Conservation (phyloP, 2,797 vertebrate genomes). For the Pteronotus mesoamericanus region DNA sequence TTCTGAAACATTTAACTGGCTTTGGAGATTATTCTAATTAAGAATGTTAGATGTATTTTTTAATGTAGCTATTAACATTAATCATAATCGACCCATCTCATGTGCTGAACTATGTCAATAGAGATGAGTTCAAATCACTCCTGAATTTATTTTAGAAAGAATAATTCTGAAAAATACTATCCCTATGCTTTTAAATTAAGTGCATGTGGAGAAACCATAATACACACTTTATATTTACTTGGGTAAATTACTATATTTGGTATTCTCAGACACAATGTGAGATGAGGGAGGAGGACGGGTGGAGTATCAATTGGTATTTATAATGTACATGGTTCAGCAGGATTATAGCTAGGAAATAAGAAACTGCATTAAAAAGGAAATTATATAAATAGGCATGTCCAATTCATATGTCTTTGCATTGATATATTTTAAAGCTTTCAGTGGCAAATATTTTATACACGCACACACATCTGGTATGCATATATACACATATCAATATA, state of each 20-base stretch:
- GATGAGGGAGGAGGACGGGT: neutral
- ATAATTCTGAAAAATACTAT: constrained; percentile 64
- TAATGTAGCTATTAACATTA: constrained; percentile 88
- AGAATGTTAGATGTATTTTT: constrained; percentile 87
- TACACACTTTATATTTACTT: constrained; percentile 56
- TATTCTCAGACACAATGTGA: constrained; percentile 12
- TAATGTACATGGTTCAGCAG: constrained; percentile 30
- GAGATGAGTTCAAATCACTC: constrained; percentile 79
- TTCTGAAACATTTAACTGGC: constrained; percentile 95
- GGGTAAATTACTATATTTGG: constrained; percentile 69
- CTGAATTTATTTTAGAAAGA: constrained; percentile 74
- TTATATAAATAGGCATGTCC: constrained; percentile 62
- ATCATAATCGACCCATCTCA: constrained; percentile 85
- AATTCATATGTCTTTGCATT: constrained; percentile 68
- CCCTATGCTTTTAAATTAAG: constrained; percentile 75
- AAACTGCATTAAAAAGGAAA: constrained; percentile 76
- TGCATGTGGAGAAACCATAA: constrained; percentile 58
- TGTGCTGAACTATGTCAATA: constrained; percentile 82
- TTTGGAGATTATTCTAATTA: constrained; percentile 92
- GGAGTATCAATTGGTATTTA: constrained; percentile 47
- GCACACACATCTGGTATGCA: neutral
- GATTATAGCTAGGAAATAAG: constrained; percentile 66
- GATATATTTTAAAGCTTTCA: constrained; percentile 71
- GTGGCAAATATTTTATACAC: constrained; percentile 81
- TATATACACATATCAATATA: neutral